phyloP scores from a whole-genome alignment of 2,888 invertebrate genomes.

The Sinopyrophorus schimmeli region DNA sequence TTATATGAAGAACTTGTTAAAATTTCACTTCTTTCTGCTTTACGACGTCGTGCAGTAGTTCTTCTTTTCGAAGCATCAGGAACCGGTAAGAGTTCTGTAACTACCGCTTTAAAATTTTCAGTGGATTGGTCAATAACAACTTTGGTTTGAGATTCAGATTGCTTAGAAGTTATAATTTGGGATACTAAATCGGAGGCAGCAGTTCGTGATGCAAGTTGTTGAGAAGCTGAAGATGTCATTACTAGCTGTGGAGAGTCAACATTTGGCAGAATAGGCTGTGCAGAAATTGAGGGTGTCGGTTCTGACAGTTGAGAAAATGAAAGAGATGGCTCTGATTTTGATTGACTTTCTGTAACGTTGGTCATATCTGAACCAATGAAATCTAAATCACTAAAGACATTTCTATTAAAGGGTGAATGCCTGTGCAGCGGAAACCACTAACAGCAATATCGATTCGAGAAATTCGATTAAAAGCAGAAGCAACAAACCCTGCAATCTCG shows the following conservation, averaged over 20 bases:
- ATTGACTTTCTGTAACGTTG: conserved; percentile 1
- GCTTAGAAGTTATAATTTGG: conserved; percentile 1
- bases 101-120: neutral
- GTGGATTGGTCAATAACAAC: neutral
- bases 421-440: neutral
- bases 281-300: no score
- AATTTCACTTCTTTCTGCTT: no score
- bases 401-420: no score
- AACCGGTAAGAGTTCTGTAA: neutral
- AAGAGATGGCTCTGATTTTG: neutral
- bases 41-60: no score
- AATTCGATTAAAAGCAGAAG: no score
- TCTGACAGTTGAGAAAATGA: no score
- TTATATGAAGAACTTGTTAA: no score
- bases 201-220: neutral
- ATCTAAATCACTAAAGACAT: no score
- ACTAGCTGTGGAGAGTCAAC: neutral
- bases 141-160: neutral
- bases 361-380: neutral
- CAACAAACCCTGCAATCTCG: conserved; percentile 2
- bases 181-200: neutral
- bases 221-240: neutral
- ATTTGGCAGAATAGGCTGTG: no score
- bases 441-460: conserved; percentile 1
- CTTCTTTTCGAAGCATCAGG: neutral